phyloP scores from a whole-genome alignment of 2,113 vertebrate species.

The human region DNA sequence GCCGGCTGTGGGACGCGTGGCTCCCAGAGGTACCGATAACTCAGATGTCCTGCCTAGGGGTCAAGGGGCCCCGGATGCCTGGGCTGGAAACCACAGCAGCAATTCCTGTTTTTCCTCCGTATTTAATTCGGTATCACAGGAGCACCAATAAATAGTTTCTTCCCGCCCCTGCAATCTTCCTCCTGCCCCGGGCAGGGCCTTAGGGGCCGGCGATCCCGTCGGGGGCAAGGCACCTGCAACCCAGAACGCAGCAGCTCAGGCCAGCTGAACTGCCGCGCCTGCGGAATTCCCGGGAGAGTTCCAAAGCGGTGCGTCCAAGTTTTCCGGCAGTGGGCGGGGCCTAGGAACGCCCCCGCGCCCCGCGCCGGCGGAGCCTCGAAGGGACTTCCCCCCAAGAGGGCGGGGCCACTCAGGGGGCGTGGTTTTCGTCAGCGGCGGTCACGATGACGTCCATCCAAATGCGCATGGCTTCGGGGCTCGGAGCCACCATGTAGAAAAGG shows the following conservation, averaged over 20 bases:
- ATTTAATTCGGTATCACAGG: constrained; percentile 70
- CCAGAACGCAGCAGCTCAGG: neutral
- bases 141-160: constrained; percentile 75
- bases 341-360: rapidly evolving
- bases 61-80: neutral
- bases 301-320: neutral
- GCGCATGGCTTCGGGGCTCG: constrained; percentile 90
- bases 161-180: neutral
- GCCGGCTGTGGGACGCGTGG: no score
- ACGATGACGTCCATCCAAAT: constrained; percentile 97
- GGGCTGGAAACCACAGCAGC: neutral
- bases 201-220: neutral
- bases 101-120: neutral
- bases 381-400: neutral
- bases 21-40: neutral
- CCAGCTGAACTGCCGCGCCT: neutral
- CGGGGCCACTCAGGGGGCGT: constrained; percentile 84
- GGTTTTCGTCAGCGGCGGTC: constrained; percentile 91
- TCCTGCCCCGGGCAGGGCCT: neutral
- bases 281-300: neutral
- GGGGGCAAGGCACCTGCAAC: neutral
- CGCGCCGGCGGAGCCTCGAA: rapidly evolving
- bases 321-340: neutral
- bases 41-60: neutral
- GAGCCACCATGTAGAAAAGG: constrained; percentile 92